Evolutionary conservation across 1,140 invertebrate species (phyloP), one percentile per base, ranked within the genome.

Genomic region (Callitettix versicolor): DNA sequence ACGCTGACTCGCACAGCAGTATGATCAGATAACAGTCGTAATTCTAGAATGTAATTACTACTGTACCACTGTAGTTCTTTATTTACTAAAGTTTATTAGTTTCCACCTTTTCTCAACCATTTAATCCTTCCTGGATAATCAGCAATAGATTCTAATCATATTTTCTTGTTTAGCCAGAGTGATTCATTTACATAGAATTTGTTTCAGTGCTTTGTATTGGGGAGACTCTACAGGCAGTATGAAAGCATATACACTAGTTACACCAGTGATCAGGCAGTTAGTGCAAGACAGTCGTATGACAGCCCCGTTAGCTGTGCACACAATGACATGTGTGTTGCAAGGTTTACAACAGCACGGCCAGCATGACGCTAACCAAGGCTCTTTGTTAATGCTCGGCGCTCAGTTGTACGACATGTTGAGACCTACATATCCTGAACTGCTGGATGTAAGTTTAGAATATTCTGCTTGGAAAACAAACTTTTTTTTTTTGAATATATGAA

Each of bases 371-470:
- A 88, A 88, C 70, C 84, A 86, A 67, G 82, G 68, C 11, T 61
- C 63, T 11, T 60, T 69, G 3, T 53, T 67, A 9, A 53, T 59
- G 21, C 53, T 63, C 3, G 84, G 83, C 5, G 76, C 83, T 15
- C 83, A 89, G 69, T 78, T 86, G 2, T 93, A 93, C 67, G 88
- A 91, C 67, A 75, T 82, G 43, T 69, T 92, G 24, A 76, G 89
- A 61, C 86, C 86, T 2, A 75, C 76, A 42, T 88, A 85, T 64
- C 80, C 85, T 0, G 76, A 77, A 57, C 78, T 86, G 53, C 73
- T 82, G 21, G 70, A 73, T 47, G 63, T 65, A 58, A 48, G 51
- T 53, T 15, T 9, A 36, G 34, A 36, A n/a, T n/a, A n/a, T n/a
- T n/a, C n/a, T n/a, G n/a, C n/a, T n/a, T n/a, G n/a, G n/a, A n/a